These are phyloP conservation scores for Plectus sambesii DNA, from an alignment of 1,140 invertebrate species.

Conservation along the genomic window DNA sequence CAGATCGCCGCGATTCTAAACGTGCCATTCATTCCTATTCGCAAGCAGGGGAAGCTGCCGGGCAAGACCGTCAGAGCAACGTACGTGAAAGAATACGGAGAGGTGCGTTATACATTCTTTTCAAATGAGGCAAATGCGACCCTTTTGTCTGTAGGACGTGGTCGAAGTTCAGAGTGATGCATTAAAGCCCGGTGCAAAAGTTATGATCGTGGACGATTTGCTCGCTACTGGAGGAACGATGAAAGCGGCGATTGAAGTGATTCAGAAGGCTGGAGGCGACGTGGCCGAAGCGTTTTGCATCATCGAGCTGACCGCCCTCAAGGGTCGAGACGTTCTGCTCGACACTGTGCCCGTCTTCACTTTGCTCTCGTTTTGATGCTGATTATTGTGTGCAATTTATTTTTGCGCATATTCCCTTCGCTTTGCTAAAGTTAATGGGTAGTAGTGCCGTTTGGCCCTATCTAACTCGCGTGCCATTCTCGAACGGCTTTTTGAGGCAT, in stretches of 20 bases:
- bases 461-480: no score
- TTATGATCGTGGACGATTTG: conserved; percentile 78
- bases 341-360: no score
- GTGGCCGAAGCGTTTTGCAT: conserved; percentile 65
- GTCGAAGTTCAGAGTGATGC: conserved; percentile 69
- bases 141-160: conserved; percentile 57
- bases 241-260: conserved; percentile 60
- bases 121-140: background rate
- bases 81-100: conserved; percentile 79
- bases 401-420: no score
- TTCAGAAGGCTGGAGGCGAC: conserved; percentile 56
- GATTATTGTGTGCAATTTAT: no score
- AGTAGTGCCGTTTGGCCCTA: no score
- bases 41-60: conserved; percentile 88
- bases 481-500: no score
- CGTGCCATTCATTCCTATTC: conserved; percentile 74
- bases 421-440: no score
- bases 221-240: conserved; percentile 83
- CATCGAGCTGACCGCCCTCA: conserved; percentile 64
- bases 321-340: conserved; percentile 54
- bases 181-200: conserved; percentile 59
- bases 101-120: conserved; percentile 49
- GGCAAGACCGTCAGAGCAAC: conserved; percentile 60
- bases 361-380: no score
- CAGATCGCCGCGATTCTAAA: conserved; percentile 65